Evolutionary conservation across 2,888 invertebrate species (phyloP).

Genomic region (Chalcis sispes): DNA sequence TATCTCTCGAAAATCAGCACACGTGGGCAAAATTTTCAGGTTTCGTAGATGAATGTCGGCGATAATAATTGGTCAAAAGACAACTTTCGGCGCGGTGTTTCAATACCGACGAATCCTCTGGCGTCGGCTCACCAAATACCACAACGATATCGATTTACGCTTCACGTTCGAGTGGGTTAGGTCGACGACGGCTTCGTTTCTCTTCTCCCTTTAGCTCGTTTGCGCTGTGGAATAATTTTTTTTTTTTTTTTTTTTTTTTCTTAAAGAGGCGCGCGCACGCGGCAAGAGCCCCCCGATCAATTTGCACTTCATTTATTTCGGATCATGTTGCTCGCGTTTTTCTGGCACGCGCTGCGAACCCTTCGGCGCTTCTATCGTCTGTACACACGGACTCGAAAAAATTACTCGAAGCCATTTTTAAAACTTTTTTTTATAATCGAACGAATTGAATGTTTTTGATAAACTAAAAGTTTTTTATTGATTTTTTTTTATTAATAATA

Average conservation of each 20-base stretch:
- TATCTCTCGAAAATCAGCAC: slow-evolving; percentile 29
- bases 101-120: too few relatives aligned
- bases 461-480: too few relatives aligned
- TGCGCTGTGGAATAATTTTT: not conserved
- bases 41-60: slow-evolving; percentile 56
- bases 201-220: slow-evolving; percentile 51
- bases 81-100: slow-evolving; percentile 1
- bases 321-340: slow-evolving; percentile 69
- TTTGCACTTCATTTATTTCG: slow-evolving; percentile 74
- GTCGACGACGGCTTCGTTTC: slow-evolving; percentile 41
- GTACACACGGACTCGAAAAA: not conserved
- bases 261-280: slow-evolving; percentile 29
- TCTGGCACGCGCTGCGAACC: slow-evolving; percentile 66
- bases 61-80: slow-evolving; percentile 51
- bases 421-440: not conserved
- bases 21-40: slow-evolving; percentile 20
- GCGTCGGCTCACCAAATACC: slow-evolving; percentile 58
- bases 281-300: slow-evolving; percentile 65
- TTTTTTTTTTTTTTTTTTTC: slow-evolving; percentile 53
- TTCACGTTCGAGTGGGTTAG: slow-evolving; percentile 70
- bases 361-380: slow-evolving; percentile 52
- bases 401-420: not conserved
- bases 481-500: too few relatives aligned
- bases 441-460: not conserved
- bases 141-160: slow-evolving; percentile 74